Evolutionary conservation across 2,113 vertebrate genomes (phyloP), one percentile per base, ranked within the genome.

Genomic region (Notothenia rossii): DNA sequence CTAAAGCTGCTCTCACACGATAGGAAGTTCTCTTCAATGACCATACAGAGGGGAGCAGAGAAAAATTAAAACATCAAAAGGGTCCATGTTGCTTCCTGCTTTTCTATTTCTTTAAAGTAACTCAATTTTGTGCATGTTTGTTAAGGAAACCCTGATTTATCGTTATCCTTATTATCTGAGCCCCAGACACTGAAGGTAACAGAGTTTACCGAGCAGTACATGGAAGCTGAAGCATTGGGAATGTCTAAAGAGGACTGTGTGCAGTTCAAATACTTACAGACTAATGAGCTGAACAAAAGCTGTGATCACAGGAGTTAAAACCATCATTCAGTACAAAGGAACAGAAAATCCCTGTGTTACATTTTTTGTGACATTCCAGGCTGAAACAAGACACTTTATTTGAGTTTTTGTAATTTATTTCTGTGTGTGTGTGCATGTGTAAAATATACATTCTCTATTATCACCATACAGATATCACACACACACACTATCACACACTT

Each of bases 391-490:
- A 68, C 48, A 13, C 15, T 51, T 69, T 54, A 68, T 18, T 36
- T 20, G 4, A 17, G 14, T 17, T 10, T 11, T 20, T 45, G 13
- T 29, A 0, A 15, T 0, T 53, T 60, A 18, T 75, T 50, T 75
- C 18, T 79, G 45, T 43, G 1, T 43, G 14, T 58, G 10, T 79
- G 77, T 60, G 58, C 20, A 7, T 67, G 58, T 75, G 12, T 75
- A 45, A 33, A 36, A 45, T 58, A 70, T 75, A 72, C 70, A 87
- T 75, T 80, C 50, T 79, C 49, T 53, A 62, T 82, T 64, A 36
- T 65, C 58, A 56, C 67, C 49, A 45, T n/a, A 64, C 40, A 55
- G 40, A 45, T 20, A 55, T 56, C 63, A 71, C 60, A 72, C 63
- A 73, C 54, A 63, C 17, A 1, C 79, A 63, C 22, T 22, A 22